Evolutionary conservation across 2,113 vertebrate species (phyloP).

Genomic region (Hemichromis elongatus): DNA sequence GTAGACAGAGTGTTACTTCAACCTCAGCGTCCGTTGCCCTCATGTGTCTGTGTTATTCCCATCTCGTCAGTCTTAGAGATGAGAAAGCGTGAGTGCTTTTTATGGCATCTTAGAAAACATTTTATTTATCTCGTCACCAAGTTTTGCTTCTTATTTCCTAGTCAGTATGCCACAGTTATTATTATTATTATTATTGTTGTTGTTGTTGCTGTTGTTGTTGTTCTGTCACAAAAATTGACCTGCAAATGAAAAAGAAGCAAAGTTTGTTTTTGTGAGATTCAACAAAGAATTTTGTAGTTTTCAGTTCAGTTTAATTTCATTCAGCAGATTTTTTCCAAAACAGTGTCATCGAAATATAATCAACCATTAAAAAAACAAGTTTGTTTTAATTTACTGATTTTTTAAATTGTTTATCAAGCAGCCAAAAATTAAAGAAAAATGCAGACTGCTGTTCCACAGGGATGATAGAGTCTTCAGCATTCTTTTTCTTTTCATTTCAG

Average conservation of each 20-base stretch:
- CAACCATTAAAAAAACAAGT: background rate
- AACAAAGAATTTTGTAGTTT: background rate
- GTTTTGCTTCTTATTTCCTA: background rate
- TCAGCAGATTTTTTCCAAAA: background rate
- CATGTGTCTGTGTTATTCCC: background rate
- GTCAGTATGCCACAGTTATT: background rate
- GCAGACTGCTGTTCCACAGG: no score
- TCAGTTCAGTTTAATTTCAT: background rate
- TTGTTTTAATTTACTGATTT: background rate
- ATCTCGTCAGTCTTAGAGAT: background rate
- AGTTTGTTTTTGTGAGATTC: background rate
- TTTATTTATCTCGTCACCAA: background rate
- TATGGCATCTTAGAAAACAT: background rate
- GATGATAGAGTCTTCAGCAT: no score
- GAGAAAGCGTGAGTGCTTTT: background rate
- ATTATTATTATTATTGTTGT: fast-evolving
- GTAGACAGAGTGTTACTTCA: background rate
- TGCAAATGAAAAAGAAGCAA: background rate
- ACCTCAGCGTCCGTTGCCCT: background rate
- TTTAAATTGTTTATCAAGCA: background rate
- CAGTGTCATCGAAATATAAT: background rate
- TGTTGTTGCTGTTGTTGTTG: background rate
- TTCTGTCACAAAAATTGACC: background rate
- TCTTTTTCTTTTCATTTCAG: background rate
- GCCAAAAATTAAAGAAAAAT: background rate